These are phyloP conservation scores for Pardalotus punctatus DNA, from an alignment of 2,113 vertebrate genomes.

Conservation along the genomic window DNA sequence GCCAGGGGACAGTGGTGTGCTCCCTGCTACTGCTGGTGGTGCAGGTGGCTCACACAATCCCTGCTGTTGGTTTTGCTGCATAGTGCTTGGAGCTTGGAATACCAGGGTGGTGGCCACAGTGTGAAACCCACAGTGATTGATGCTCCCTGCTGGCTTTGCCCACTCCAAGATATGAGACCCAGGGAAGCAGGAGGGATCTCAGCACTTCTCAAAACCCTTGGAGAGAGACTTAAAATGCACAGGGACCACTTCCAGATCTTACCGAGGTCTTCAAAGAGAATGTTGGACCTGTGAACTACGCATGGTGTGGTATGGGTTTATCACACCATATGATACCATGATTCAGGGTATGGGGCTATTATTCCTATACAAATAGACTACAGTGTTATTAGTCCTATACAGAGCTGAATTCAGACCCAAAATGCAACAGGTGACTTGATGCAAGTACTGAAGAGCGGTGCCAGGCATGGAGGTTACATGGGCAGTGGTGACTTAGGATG, in stretches of 20 bases:
- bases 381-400: not conserved
- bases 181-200: not conserved
- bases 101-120: not conserved
- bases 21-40: not conserved
- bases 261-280: not conserved
- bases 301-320: not conserved
- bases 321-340: too few relatives aligned
- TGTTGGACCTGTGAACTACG: not conserved
- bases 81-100: not conserved
- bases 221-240: not conserved
- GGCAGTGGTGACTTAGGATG: not conserved
- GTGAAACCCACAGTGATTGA: too few relatives aligned
- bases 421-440: not conserved
- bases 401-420: not conserved
- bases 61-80: not conserved
- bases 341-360: not conserved
- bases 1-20: not conserved
- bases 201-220: not conserved
- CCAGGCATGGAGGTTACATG: accelerated
- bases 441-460: not conserved
- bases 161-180: not conserved
- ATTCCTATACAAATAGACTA: not conserved
- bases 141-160: not conserved
- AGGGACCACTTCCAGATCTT: not conserved
- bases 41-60: not conserved